Percentiles rank a stretch among this genome's conserved stretches.
phyloP scores from a whole-genome alignment of 2,888 invertebrate genomes.

The Habroteleia sp. region DNA sequence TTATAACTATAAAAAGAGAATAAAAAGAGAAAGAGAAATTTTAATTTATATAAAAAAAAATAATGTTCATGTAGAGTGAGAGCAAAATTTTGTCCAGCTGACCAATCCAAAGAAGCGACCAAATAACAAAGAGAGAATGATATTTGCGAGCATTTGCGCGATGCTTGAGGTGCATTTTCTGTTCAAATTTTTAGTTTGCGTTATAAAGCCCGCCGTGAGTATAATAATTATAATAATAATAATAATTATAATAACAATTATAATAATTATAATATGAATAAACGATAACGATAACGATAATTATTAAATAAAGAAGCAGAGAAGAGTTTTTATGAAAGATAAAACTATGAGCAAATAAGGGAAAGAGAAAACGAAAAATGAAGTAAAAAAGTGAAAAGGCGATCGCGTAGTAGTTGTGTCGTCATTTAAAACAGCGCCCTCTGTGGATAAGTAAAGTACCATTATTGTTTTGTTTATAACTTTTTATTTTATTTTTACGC shows the following conservation, averaged over 20 bases:
- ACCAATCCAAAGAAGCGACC: slow-evolving; percentile 81
- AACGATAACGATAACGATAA: slow-evolving; percentile 20
- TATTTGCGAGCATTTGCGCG: slow-evolving; percentile 76
- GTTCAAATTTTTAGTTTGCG: slow-evolving; percentile 57
- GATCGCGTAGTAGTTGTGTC: slow-evolving; percentile 77
- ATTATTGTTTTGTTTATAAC: slow-evolving; percentile 53
- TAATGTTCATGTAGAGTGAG: slow-evolving; percentile 64
- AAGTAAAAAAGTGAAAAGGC: slow-evolving; percentile 66
- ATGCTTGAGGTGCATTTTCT: slow-evolving; percentile 72
- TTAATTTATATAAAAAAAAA: too few species aligned
- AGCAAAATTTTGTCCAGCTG: slow-evolving; percentile 78
- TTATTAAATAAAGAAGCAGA: not conserved
- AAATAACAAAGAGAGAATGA: slow-evolving; percentile 78
- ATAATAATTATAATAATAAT: slow-evolving; percentile 56
- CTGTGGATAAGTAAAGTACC: slow-evolving; percentile 61
- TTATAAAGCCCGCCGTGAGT: slow-evolving; percentile 52
- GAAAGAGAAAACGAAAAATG: slow-evolving; percentile 34
- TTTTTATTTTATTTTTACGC: slow-evolving; percentile 57
- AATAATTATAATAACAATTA: slow-evolving; percentile 48
- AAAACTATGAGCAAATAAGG: not conserved
- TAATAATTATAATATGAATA: slow-evolving; percentile 32
- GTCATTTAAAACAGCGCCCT: slow-evolving; percentile 70
- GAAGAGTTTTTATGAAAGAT: slow-evolving; percentile 30
- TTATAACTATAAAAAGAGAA: slow-evolving; percentile 15
- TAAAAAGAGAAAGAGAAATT: slow-evolving; percentile 31